Percentiles rank a stretch among this genome's conserved stretches.
Conservation (phyloP, 2,113 vertebrate genomes). For the Callipepla squamata region DNA sequence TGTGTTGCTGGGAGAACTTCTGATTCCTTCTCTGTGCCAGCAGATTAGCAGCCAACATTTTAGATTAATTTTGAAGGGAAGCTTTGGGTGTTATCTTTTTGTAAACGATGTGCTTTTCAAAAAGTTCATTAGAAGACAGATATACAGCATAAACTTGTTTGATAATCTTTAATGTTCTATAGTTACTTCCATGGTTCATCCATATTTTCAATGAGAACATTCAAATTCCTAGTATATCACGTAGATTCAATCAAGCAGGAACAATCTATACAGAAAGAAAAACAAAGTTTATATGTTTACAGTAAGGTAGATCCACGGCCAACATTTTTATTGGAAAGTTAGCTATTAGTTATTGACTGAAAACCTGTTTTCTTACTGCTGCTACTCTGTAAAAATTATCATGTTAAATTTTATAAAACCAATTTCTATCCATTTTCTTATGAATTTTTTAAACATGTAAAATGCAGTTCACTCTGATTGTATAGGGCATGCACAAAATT, state of each 20-base stretch:
- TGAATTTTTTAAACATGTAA: not conserved
- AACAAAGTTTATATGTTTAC: not conserved
- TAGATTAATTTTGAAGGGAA: not conserved
- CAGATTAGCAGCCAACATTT: not conserved
- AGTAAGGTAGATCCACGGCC: not conserved
- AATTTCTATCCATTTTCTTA: not conserved
- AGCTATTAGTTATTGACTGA: not conserved
- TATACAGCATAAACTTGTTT: not conserved
- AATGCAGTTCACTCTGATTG: not conserved
- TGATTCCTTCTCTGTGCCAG: not conserved
- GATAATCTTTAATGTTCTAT: not conserved
- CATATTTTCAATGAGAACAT: not conserved
- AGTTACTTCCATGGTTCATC: not conserved
- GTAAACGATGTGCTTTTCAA: not conserved
- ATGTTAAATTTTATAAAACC: not conserved
- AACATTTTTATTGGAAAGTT: not conserved
- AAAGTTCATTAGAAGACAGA: not conserved
- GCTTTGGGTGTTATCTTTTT: not conserved
- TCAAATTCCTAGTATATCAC: not conserved
- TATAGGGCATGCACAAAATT: not conserved
- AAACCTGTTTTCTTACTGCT: not conserved
- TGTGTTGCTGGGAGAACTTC: not conserved
- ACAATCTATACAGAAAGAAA: not conserved
- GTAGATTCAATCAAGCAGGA: not conserved
- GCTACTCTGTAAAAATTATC: not conserved